Conservation (phyloP, 2,113 vertebrate species). For the Leucopternis melanops region DNA sequence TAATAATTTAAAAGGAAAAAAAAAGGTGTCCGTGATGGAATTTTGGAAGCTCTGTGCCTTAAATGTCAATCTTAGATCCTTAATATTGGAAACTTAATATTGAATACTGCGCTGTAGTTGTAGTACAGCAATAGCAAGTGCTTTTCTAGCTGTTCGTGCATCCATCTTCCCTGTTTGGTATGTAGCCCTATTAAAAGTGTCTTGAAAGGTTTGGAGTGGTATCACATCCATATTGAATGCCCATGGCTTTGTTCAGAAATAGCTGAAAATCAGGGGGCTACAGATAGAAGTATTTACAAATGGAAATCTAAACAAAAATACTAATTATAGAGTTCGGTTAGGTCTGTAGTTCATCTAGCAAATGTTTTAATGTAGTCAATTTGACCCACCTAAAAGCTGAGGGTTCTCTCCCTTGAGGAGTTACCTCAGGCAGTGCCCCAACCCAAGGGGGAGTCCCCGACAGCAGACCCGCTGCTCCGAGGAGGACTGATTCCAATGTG, state of each 20-base stretch:
- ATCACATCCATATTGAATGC: background rate
- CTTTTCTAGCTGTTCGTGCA: background rate
- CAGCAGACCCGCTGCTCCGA: too few species aligned
- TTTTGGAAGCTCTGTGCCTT: background rate
- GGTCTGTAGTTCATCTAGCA: too few species aligned
- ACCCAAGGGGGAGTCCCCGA: too few species aligned
- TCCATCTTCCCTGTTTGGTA: background rate
- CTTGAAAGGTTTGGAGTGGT: background rate
- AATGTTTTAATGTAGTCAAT: too few species aligned
- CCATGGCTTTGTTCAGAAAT: background rate
- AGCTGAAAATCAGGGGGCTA: background rate
- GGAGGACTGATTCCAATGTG: too few species aligned
- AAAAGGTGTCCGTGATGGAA: background rate
- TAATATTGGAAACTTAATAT: background rate
- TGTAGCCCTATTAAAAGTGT: background rate
- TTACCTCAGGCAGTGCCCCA: too few species aligned
- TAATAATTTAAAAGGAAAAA: background rate
- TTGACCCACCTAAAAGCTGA: too few species aligned
- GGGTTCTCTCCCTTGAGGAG: too few species aligned
- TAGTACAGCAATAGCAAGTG: background rate
- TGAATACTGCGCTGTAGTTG: background rate
- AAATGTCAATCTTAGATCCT: background rate
- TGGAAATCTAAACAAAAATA: background rate
- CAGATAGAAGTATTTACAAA: background rate
- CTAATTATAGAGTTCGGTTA: too few species aligned